Percentiles rank a stretch among this genome's conserved stretches.
These are phyloP conservation scores for Xanthorhoe designata DNA, from an alignment of 2,888 invertebrate genomes.

Conservation along the genomic window DNA sequence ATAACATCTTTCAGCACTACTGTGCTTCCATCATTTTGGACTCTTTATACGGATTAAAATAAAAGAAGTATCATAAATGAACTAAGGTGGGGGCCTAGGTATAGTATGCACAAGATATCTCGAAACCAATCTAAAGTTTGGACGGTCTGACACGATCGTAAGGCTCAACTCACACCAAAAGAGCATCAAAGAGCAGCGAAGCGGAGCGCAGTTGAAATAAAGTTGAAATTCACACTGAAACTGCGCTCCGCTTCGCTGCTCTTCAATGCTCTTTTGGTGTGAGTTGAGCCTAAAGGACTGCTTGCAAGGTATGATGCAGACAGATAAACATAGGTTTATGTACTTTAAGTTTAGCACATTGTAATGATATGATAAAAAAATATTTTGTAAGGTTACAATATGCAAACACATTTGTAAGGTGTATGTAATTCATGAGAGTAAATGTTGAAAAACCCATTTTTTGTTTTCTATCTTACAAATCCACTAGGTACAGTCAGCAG, in stretches of 20 bases:
- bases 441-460: conserved; percentile 73
- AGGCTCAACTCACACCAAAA: too few relatives aligned
- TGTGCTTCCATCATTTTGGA: conserved; percentile 24
- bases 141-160: conserved; percentile 35
- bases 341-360: conserved; percentile 84
- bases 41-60: conserved; percentile 11
- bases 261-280: too few relatives aligned
- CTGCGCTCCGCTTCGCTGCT: too few relatives aligned
- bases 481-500: background rate
- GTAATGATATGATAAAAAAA: conserved; percentile 74
- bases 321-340: conserved; percentile 77
- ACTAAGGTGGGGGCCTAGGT: conserved; percentile 66
- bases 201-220: too few relatives aligned
- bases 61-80: conserved; percentile 43
- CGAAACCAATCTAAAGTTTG: conserved; percentile 23
- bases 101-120: conserved; percentile 61
- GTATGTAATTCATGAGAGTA: conserved; percentile 84
- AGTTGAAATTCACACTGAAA: too few relatives aligned
- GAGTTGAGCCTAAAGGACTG: too few relatives aligned
- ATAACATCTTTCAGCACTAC: conserved; percentile 41
- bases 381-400: conserved; percentile 83
- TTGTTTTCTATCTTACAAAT: conserved; percentile 6
- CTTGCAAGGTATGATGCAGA: conserved; percentile 80
- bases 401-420: conserved; percentile 83
- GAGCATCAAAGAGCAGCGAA: too few relatives aligned